phyloP scores from a whole-genome alignment of 1,140 invertebrate species.

The Choristoneura fumiferana region DNA sequence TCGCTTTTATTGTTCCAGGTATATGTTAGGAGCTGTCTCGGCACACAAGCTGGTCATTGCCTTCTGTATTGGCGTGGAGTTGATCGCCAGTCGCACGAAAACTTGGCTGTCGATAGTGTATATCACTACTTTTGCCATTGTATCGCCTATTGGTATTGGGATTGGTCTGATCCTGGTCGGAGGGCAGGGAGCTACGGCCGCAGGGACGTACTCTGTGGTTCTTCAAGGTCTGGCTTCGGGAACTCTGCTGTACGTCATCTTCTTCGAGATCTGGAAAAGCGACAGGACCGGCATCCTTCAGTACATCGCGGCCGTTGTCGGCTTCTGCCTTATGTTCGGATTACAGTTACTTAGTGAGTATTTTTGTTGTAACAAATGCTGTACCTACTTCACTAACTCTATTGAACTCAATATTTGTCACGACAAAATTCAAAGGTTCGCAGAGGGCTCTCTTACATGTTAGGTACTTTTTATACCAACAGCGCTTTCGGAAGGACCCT shows the following conservation, averaged over 20 bases:
- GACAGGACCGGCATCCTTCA: conserved; percentile 87
- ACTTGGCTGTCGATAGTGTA: conserved; percentile 82
- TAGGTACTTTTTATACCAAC: no score
- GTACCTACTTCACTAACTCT: no score
- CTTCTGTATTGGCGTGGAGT: conserved; percentile 90
- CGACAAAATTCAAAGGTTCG: no score
- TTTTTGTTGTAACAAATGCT: conserved; percentile 13
- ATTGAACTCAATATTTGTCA: no score
- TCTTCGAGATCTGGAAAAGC: conserved; percentile 92
- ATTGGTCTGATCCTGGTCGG: conserved; percentile 83
- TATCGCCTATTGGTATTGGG: conserved; percentile 89
- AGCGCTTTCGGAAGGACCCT: no score
- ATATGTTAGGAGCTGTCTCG: conserved; percentile 90
- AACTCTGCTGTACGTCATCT: conserved; percentile 93
- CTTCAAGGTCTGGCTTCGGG: conserved; percentile 92
- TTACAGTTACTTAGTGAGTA: conserved; percentile 88
- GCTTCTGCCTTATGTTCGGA: conserved; percentile 88
- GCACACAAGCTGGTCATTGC: conserved; percentile 95
- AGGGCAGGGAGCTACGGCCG: conserved; percentile 75
- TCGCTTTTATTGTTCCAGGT: conserved; percentile 67
- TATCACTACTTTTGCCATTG: conserved; percentile 87
- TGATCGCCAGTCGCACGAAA: conserved; percentile 84
- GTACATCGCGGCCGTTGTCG: conserved; percentile 84
- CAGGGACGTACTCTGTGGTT: conserved; percentile 82
- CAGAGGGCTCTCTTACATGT: no score